These are phyloP conservation scores for Leptocoma aspasia DNA, from an alignment of 2,113 vertebrate species.

Conservation along the genomic window DNA sequence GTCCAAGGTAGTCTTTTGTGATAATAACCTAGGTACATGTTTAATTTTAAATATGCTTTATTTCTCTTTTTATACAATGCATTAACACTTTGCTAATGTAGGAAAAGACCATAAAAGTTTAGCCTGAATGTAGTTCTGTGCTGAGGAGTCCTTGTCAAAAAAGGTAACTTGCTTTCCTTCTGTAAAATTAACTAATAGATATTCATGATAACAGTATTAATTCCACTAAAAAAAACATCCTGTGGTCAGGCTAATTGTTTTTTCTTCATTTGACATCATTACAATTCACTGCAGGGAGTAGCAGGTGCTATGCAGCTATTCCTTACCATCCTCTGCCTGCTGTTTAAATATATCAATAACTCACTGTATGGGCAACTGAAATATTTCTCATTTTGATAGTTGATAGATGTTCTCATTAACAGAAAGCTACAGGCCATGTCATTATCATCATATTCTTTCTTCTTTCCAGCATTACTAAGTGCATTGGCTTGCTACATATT, in stretches of 20 bases:
- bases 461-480: neutral
- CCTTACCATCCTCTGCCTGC: neutral
- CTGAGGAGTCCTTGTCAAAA: neutral
- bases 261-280: neutral
- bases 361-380: neutral
- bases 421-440: neutral
- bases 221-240: neutral
- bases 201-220: neutral
- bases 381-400: neutral
- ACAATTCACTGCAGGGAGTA: neutral
- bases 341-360: neutral
- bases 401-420: slow-evolving; percentile 13
- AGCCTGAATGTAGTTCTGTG: neutral
- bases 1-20: neutral
- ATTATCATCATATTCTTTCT: neutral
- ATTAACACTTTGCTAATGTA: neutral
- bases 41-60: neutral
- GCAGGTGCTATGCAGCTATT: neutral
- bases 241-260: neutral
- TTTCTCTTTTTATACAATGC: neutral
- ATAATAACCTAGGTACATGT: neutral
- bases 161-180: neutral
- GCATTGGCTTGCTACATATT: neutral
- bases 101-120: neutral
- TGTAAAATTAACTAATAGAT: neutral